Base-by-base conservation (phyloP, 92 coral and sea anemone genomes). In the Heteractis magnifica region DNA sequence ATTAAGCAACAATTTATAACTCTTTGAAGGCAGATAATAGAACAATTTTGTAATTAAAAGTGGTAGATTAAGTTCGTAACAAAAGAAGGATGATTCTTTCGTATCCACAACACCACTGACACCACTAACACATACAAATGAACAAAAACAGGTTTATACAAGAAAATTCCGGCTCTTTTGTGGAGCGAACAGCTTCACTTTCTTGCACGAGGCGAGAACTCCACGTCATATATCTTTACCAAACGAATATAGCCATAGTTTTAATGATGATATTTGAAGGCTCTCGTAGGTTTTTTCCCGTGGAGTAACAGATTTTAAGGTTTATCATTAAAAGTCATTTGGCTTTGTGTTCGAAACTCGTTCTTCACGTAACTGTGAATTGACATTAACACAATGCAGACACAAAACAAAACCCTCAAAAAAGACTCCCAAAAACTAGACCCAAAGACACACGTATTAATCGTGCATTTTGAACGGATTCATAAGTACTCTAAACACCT, bases 21-120 rank as follows among this genome's bases (percentile, higher is more conserved):
- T 94, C 90, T 93, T 91, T 89, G 90, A 85, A 81, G 84, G 15
- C 64, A 90, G 74, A 93, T 90, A 89, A 93, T 89, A 82, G 91
- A 79, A 89, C 93, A 89, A 89, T 91, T 86, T 87, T 88, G 92
- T 89, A 89, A 93, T 93, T 93, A 93, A 89, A 85, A 88, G 78
- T 81, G 84, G 72, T 76, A 83, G 85, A 85, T 81, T 89, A 80
- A 85, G 83, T 86, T 74, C 58, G 56, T 41, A 13, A 87, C 89
- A 86, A 86, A 83, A 86, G 81, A 70, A 75, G 76, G 86, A 51
- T 78, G 71, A 79, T 62, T 77, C 79, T 82, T 80, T 56, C 71
- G 70, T 89, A 71, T 81, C 86, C 86, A 82, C 79, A 72, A 75
- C 84, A 81, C 72, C 51, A 68, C 77, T 68, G 50, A 70, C 44